Base-by-base conservation (phyloP, 2,888 invertebrate genomes). In the Sarcophaga caerulescens region DNA sequence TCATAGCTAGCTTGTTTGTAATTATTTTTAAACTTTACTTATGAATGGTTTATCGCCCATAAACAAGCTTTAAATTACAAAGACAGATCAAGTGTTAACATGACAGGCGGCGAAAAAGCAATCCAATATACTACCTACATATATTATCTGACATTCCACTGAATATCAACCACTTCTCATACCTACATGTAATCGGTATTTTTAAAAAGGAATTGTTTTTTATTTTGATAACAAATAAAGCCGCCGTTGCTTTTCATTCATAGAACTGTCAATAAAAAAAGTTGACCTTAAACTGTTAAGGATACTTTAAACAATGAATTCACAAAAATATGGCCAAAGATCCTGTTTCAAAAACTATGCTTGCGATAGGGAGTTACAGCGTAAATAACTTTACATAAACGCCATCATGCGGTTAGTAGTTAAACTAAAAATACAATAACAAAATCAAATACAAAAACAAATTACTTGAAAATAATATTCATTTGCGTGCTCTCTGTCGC, bases 371-470 rank as follows among this genome's bases (percentile, higher is more conserved):
- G 2, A 52, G 52, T 52, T 17, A 17, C 52, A 52, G 52, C 14
- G 12, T 17, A 52, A 52, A 52, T 17, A 63, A 17, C 57, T 60
- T 63, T 66, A 0, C 0, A 47, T 66, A 80, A 89, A 88, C 89
- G 89, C 90, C 89, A 82, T 82, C 75, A 80, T 85, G 83, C 89
- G 90, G 89, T 68, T 65, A 85, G 82, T 90, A 90, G 90, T 80
- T 65, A 83, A 89, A 90, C 88, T 88, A 88, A 65, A 52, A 73
- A 35, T 14, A 44, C 25, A 63, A 59, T n/a, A 44, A 62, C 11
- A 82, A 83, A 14, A 52, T 17, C 4, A 14, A 5, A 52, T 52
- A 4, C 4, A 14, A 52, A 52, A 12, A 17, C 52, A 52, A 14
- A 14, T 14, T 52, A 52, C 17, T 17, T 52, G 14, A 17, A 12